Base-by-base conservation (phyloP, 1,140 invertebrate genomes). In the Andricus grossulariae region DNA sequence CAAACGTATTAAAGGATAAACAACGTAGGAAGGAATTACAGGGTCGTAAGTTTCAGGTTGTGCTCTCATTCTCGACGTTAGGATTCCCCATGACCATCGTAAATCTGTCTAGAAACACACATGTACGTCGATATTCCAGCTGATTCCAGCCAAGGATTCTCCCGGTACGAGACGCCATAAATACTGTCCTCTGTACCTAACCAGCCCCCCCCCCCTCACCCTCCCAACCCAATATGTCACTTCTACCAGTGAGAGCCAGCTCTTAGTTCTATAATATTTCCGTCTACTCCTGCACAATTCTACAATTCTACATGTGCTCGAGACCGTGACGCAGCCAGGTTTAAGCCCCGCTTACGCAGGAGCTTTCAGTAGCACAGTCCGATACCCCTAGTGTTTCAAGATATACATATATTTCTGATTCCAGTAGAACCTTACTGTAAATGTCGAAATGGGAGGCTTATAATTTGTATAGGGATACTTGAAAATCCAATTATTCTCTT, bases 261-360 rank as follows among this genome's bases (percentile, higher is more conserved):
- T 66, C 60, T 66, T 45, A 32, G 39, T 25, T 18, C 60, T 50
- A 54, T 73, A 74, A 66, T 74, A 45, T 55, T 76, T n/a, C 57
- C 66, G 71, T 71, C 82, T 83, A 75, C 77, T 83, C 78, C 72
- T 77, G 77, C 79, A 83, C 75, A 76, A 84, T 81, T 85, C 82
- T 79, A 83, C 75, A 76, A 84, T 81, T 85, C 82, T 78, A 82
- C 77, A 81, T 79, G 80, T 80, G 81, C 82, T 82, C 78, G 80
- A 66, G 80, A 78, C 83, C 80, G 79, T 88, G 84, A 87, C 85
- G 86, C 84, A 85, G 84, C 84, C 81, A 87, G 87, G 88, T 89
- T 89, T 88, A 87, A 89, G 84, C 82, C 82, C 75, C 82, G 86
- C 84, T 87, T 84, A 86, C 80, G 83, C 84, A 80, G 79, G 80